Percentiles rank a stretch among this genome's conserved stretches.
Conservation (phyloP, 1,140 invertebrate species). For the Drosophila malerkotliana region DNA sequence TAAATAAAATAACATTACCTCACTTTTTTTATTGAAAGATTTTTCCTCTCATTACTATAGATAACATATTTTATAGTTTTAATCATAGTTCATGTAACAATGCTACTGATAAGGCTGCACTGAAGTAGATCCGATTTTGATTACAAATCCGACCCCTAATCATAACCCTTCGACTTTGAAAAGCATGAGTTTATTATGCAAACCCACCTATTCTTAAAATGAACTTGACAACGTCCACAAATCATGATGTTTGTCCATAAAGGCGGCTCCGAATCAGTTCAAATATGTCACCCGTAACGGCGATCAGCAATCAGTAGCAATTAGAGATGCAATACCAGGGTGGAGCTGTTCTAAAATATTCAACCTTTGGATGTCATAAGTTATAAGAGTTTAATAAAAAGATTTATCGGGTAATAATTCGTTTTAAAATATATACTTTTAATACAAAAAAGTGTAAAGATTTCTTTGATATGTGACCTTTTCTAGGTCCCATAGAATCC, state of each 20-base stretch:
- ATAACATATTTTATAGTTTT: too few species aligned
- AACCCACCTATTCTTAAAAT: not conserved
- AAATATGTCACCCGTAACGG: constrained; percentile 21
- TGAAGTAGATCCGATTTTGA: not conserved
- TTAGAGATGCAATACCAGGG: constrained; percentile 15
- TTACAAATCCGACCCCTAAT: constrained; percentile 3
- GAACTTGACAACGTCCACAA: constrained; percentile 31
- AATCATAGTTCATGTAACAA: too few species aligned
- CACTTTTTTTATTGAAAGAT: not conserved
- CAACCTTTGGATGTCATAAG: too few species aligned
- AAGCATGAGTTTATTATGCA: constrained; percentile 1
- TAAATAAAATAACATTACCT: not conserved
- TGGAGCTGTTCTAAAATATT: not conserved
- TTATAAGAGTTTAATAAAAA: too few species aligned
- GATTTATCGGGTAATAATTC: too few species aligned
- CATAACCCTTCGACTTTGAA: constrained; percentile 45
- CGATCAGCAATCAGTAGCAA: constrained; percentile 19
- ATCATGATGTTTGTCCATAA: constrained; percentile 34
- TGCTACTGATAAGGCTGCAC: too few species aligned
- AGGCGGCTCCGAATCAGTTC: constrained; percentile 20
- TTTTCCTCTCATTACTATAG: not conserved
- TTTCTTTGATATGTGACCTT: too few species aligned
- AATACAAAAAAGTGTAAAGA: too few species aligned
- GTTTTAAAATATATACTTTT: too few species aligned
- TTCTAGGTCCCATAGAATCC: not conserved